These are phyloP conservation scores for Seira sanloemensis DNA, from an alignment of 2,888 invertebrate species.

Conservation along the genomic window DNA sequence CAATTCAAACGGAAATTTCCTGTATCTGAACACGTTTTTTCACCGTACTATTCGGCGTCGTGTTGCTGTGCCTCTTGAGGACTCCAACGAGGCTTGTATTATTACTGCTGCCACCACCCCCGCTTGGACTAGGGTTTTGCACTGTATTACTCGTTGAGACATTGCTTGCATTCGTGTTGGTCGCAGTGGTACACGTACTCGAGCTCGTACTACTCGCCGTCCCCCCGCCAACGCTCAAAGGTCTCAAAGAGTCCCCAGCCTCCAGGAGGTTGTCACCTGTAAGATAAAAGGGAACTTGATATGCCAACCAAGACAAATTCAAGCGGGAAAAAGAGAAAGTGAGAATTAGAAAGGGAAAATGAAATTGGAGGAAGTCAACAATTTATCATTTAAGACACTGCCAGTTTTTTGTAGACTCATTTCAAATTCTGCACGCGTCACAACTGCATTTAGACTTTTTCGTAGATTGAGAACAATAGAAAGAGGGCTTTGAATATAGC, in stretches of 20 bases:
- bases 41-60: slow-evolving; percentile 77
- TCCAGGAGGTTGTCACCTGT: slow-evolving; percentile 64
- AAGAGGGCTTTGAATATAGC: too few species aligned
- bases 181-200: slow-evolving; percentile 55
- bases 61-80: slow-evolving; percentile 75
- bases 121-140: slow-evolving; percentile 74
- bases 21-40: slow-evolving; percentile 95
- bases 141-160: slow-evolving; percentile 76
- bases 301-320: slow-evolving; percentile 10
- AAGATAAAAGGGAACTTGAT: slow-evolving; percentile 19
- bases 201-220: slow-evolving; percentile 56
- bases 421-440: neutral
- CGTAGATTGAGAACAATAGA: neutral
- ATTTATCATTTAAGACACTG: slow-evolving; percentile 6
- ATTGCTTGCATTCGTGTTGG: slow-evolving; percentile 57
- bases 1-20: slow-evolving; percentile 87
- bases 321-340: neutral
- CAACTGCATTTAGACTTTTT: neutral
- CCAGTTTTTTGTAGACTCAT: neutral
- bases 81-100: slow-evolving; percentile 74
- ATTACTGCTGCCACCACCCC: too few species aligned
- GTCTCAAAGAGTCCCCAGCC: slow-evolving; percentile 56
- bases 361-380: slow-evolving; percentile 5
- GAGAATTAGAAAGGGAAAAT: slow-evolving; percentile 14
- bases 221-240: slow-evolving; percentile 35